Evolutionary conservation across 2,888 invertebrate genomes (phyloP).

Genomic region (Trichogramma dendrolimi): DNA sequence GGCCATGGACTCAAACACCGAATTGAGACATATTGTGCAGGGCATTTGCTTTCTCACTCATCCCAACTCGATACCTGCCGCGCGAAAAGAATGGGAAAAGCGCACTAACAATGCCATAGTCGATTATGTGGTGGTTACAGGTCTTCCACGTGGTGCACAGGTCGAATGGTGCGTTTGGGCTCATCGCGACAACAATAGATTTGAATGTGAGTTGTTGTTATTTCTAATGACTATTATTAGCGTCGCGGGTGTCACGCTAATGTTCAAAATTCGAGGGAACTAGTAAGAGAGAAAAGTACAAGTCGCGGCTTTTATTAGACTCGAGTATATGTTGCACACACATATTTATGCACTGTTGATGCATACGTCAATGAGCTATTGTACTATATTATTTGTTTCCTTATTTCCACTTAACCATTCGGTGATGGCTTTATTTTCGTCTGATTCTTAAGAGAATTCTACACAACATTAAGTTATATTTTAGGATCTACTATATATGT

Average conservation of each 20-base stretch:
- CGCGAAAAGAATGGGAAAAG: conserved; percentile 76
- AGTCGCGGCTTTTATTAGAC: conserved; percentile 1
- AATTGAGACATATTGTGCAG: conserved; percentile 76
- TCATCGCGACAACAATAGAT: conserved; percentile 79
- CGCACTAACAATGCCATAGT: conserved; percentile 82
- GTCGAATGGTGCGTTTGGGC: conserved; percentile 95
- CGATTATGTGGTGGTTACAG: conserved; percentile 79
- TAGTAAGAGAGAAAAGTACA: not conserved
- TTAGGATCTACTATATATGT: not conserved
- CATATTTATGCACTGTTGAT: too few relatives aligned
- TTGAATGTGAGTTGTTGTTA: conserved; percentile 66
- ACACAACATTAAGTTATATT: too few relatives aligned
- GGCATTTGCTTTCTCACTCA: conserved; percentile 84
- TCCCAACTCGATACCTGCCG: conserved; percentile 66
- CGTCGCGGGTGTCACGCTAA: not conserved
- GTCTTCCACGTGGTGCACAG: conserved; percentile 72
- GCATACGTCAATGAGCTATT: too few relatives aligned
- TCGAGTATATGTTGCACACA: too few relatives aligned
- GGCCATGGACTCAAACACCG: conserved; percentile 74
- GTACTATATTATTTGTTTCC: not conserved
- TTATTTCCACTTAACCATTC: not conserved
- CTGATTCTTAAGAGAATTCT: too few relatives aligned
- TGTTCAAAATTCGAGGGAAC: not conserved
- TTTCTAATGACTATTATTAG: conserved; percentile 12
- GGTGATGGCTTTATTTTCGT: conserved; percentile 7